Evolutionary conservation across 2,888 invertebrate species (phyloP).

Genomic region (Conchocele bisecta): DNA sequence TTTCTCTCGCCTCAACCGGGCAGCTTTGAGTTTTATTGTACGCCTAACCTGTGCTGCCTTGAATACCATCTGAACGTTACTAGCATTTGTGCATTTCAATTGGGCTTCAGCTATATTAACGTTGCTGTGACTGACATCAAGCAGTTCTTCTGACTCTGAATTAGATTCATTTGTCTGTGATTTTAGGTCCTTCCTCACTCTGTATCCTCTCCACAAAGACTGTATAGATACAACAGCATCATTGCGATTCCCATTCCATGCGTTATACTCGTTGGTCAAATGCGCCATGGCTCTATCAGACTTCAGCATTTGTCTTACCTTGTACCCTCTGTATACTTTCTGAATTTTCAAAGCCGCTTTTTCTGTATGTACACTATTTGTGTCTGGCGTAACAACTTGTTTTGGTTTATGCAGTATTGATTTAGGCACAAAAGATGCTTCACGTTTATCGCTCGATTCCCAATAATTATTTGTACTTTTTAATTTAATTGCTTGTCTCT

Average conservation of each 20-base stretch:
- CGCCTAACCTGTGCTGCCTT: constrained; percentile 42
- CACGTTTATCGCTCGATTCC: too few relatives aligned
- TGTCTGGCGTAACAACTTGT: not conserved
- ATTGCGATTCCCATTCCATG: too few relatives aligned
- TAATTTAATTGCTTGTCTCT: too few relatives aligned
- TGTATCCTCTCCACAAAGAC: constrained; percentile 19
- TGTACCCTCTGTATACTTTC: constrained; percentile 48
- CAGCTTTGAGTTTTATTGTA: constrained; percentile 34
- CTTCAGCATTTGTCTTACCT: constrained; percentile 15
- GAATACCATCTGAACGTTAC: constrained; percentile 47
- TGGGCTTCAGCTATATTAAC: constrained; percentile 54
- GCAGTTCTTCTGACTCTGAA: too few relatives aligned
- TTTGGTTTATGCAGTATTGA: too few relatives aligned
- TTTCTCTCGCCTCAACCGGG: too few relatives aligned
- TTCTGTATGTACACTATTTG: not conserved
- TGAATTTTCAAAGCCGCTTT: constrained; percentile 44
- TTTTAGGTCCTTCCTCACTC: constrained; percentile 21
- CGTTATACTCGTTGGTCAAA: too few relatives aligned
- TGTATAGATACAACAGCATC: constrained; percentile 37
- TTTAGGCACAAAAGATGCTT: too few relatives aligned
- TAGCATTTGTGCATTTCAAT: constrained; percentile 29
- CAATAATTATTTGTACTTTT: too few relatives aligned
- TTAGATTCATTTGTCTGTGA: too few relatives aligned
- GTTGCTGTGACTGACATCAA: too few relatives aligned
- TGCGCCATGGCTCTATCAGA: too few relatives aligned